These are phyloP conservation scores for Paramormyrops kingsleyae DNA, from an alignment of 2,113 vertebrate genomes.

Conservation along the genomic window DNA sequence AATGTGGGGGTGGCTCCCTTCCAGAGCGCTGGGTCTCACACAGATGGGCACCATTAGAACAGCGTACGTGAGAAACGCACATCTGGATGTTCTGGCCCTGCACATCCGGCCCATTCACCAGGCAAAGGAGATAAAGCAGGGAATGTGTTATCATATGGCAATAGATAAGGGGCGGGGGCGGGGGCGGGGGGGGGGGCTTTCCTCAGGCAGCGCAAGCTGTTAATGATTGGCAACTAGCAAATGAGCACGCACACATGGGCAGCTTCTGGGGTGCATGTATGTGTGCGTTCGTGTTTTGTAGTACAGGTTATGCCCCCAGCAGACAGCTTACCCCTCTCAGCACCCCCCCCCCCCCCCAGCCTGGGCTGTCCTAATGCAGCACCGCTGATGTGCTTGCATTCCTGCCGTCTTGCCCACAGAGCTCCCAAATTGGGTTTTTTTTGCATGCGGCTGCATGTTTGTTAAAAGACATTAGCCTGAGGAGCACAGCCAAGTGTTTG, in stretches of 20 bases:
- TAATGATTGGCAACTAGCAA: not conserved
- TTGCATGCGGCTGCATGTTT: conserved; percentile 35
- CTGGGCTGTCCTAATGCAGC: not conserved
- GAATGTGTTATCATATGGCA: not conserved
- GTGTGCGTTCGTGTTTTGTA: not conserved
- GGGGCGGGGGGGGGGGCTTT: not conserved
- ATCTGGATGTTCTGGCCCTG: not conserved
- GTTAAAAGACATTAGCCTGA: conserved; percentile 41
- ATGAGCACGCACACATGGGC: not conserved
- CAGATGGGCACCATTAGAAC: not conserved
- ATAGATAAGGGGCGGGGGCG: not conserved
- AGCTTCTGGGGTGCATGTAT: not conserved
- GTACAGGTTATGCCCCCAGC: not conserved
- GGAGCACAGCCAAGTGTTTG: conserved; percentile 31
- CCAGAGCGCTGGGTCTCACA: not conserved
- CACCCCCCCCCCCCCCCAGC: not conserved
- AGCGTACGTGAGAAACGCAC: not conserved
- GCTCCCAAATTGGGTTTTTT: conserved; percentile 27
- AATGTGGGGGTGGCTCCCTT: not conserved
- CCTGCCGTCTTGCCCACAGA: not conserved
- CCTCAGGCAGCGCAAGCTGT: not conserved
- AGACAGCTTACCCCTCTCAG: not conserved
- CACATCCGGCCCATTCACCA: not conserved
- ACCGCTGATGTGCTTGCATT: not conserved
- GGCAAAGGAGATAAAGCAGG: not conserved